These are phyloP conservation scores for Maconellicoccus hirsutus DNA, from an alignment of 1,140 invertebrate genomes.

Conservation along the genomic window DNA sequence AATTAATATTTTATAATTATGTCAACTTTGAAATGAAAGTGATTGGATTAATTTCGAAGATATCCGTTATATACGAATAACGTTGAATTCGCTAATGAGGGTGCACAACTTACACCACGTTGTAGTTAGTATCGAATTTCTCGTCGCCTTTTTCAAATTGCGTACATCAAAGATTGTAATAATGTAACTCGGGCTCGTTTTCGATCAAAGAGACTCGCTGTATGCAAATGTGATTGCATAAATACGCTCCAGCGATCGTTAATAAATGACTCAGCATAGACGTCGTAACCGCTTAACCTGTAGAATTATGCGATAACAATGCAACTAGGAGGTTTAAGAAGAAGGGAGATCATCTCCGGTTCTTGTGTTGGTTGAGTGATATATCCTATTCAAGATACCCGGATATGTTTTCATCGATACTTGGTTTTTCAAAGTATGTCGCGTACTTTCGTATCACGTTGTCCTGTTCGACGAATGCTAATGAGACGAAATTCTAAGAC, in stretches of 20 bases:
- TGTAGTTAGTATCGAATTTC: background rate
- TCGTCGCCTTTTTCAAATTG: background rate
- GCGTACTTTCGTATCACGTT: too few relatives aligned
- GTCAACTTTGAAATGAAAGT: background rate
- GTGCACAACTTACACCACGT: background rate
- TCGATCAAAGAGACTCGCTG: background rate
- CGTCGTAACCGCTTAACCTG: too few relatives aligned
- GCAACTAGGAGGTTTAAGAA: too few relatives aligned
- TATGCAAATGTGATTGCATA: background rate
- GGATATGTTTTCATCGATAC: too few relatives aligned
- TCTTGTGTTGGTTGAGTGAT: too few relatives aligned
- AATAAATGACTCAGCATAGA: too few relatives aligned
- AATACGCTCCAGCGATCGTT: background rate
- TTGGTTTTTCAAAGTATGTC: too few relatives aligned
- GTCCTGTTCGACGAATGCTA: too few relatives aligned
- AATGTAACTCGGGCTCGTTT: background rate
- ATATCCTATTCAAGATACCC: too few relatives aligned
- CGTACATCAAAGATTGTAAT: background rate
- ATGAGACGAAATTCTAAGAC: too few relatives aligned
- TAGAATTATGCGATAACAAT: too few relatives aligned
- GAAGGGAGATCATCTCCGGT: too few relatives aligned
- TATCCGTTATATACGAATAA: background rate
- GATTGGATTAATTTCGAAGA: background rate
- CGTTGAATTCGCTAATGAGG: background rate
- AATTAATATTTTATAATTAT: background rate